Conservation (phyloP, 2,113 vertebrate species). For the Xiphophorus couchianus region DNA sequence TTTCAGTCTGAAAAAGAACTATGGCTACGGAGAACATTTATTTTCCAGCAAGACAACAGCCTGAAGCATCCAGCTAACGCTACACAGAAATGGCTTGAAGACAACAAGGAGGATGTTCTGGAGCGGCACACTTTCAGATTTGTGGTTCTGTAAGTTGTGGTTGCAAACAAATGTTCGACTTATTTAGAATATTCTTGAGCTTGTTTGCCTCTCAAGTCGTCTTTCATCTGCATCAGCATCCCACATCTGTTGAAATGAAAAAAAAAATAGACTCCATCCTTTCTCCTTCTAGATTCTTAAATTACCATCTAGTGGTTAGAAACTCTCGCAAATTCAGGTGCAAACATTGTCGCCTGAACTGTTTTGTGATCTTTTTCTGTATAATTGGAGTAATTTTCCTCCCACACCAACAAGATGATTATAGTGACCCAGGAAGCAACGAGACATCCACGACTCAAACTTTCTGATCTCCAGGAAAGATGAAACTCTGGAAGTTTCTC, state of each 20-base stretch:
- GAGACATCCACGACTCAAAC: constrained; percentile 23
- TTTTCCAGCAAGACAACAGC: too few species aligned
- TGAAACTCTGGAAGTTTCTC: constrained; percentile 4
- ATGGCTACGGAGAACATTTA: too few species aligned
- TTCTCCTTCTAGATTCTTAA: background rate
- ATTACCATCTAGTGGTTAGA: too few species aligned
- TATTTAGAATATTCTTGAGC: background rate
- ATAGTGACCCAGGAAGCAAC: background rate
- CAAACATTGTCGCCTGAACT: background rate
- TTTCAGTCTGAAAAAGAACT: too few species aligned
- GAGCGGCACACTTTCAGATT: background rate
- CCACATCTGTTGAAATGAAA: background rate
- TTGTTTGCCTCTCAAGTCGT: background rate
- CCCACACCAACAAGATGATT: constrained; percentile 1
- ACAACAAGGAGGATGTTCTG: too few species aligned
- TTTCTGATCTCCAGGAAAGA: background rate
- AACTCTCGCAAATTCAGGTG: constrained; percentile 5
- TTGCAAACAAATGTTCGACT: background rate
- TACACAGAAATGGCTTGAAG: too few species aligned
- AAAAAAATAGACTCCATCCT: background rate
- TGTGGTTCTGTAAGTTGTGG: background rate
- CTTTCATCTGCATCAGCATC: background rate
- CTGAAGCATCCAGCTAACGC: too few species aligned
- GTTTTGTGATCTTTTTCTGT: background rate
- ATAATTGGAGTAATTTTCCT: background rate